These are phyloP conservation scores for Paradoxurus hermaphroditus DNA, from an alignment of 2,113 vertebrate species.

Conservation along the genomic window DNA sequence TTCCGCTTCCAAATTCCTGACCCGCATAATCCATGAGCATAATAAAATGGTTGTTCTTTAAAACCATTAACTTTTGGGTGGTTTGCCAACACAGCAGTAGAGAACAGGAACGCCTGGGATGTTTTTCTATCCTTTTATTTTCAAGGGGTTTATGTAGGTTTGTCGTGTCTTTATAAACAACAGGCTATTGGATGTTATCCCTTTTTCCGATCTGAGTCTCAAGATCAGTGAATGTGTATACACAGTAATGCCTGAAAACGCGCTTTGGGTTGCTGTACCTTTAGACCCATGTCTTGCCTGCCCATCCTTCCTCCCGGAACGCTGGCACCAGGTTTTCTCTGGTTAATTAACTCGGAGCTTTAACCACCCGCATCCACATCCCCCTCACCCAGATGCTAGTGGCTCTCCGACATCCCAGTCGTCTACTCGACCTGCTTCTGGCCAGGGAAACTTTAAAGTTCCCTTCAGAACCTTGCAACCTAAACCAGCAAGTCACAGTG, in stretches of 20 bases:
- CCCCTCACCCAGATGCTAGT: neutral
- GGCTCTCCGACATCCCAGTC: neutral
- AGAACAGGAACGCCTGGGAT: neutral
- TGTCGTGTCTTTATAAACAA: neutral
- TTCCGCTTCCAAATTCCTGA: neutral
- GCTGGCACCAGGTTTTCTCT: neutral
- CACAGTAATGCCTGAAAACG: neutral
- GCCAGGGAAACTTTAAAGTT: conserved; percentile 18
- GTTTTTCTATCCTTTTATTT: neutral
- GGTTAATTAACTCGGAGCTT: neutral
- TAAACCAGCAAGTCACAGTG: neutral
- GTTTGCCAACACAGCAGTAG: neutral
- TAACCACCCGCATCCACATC: neutral
- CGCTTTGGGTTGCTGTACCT: neutral
- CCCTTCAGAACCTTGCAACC: neutral
- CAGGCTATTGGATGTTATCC: neutral
- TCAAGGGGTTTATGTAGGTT: neutral
- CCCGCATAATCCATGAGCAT: neutral
- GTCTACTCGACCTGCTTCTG: neutral
- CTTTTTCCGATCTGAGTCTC: neutral
- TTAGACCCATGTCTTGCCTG: neutral
- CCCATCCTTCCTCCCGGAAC: neutral
- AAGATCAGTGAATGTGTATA: neutral
- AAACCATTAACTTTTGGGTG: neutral
- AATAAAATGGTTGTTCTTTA: neutral